Conservation (phyloP, 2,888 invertebrate species). For the Bombylius major region DNA sequence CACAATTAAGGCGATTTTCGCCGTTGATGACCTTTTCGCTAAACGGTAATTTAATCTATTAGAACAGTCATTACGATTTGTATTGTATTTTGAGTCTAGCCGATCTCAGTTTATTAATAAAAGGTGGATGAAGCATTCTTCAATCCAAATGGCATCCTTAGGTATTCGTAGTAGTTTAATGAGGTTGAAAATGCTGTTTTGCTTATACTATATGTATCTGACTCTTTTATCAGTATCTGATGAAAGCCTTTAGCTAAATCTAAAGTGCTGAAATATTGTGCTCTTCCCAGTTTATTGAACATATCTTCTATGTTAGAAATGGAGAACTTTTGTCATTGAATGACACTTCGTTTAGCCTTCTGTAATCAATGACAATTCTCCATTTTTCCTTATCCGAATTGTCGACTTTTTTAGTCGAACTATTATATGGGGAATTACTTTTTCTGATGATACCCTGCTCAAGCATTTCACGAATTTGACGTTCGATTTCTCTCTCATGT, state of each 20-base stretch:
- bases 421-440: constrained; percentile 13
- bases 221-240: constrained; percentile 6
- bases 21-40: no score
- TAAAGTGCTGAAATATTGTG: constrained; percentile 12
- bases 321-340: constrained; percentile 14
- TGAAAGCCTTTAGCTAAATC: constrained; percentile 19
- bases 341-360: constrained; percentile 9
- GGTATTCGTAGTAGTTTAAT: not conserved
- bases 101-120: no score
- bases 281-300: not conserved
- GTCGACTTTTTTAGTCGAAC: constrained; percentile 12
- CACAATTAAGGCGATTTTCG: no score
- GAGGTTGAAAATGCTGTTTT: constrained; percentile 9
- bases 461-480: constrained; percentile 10
- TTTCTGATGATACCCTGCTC: constrained; percentile 5
- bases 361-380: constrained; percentile 11
- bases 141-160: constrained; percentile 3
- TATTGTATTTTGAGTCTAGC: no score
- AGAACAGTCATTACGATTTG: no score
- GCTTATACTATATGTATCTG: not conserved
- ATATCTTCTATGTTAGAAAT: constrained; percentile 13
- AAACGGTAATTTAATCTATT: no score
- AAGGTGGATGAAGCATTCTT: constrained; percentile 2
- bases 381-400: constrained; percentile 11
- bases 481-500: constrained; percentile 10